phyloP scores from a whole-genome alignment of 1,140 invertebrate genomes.

The Pinna nobilis region DNA sequence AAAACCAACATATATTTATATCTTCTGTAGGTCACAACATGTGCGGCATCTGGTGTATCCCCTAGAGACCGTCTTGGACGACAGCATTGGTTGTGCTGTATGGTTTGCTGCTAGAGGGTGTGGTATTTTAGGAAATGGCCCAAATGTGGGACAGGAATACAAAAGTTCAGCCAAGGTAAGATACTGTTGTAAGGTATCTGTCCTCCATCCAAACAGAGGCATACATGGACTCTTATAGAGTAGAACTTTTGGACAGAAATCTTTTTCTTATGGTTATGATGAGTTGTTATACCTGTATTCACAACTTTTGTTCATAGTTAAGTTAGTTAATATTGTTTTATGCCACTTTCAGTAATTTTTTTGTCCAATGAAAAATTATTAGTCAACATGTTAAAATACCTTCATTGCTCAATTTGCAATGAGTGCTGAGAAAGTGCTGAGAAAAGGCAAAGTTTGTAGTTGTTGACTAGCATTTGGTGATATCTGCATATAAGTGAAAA shows the following conservation, averaged over 20 bases:
- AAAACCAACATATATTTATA: background rate
- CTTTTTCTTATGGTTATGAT: background rate
- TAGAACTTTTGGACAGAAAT: background rate
- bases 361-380: too few relatives aligned
- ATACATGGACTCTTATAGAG: too few relatives aligned
- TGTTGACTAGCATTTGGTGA: too few relatives aligned
- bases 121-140: conserved; percentile 74
- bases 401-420: too few relatives aligned
- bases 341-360: too few relatives aligned
- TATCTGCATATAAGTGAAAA: too few relatives aligned
- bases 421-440: too few relatives aligned
- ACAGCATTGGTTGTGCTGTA: conserved; percentile 92
- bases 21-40: conserved; percentile 73
- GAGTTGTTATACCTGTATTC: background rate
- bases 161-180: conserved; percentile 81
- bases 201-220: too few relatives aligned
- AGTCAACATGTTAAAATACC: too few relatives aligned
- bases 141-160: conserved; percentile 33
- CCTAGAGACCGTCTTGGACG: conserved; percentile 90
- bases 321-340: too few relatives aligned
- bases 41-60: conserved; percentile 86
- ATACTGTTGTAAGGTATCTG: background rate
- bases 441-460: too few relatives aligned
- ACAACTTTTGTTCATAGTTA: background rate
- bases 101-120: conserved; percentile 94